phyloP scores from a whole-genome alignment of 2,113 vertebrate species.

The Pluvialis apricaria region DNA sequence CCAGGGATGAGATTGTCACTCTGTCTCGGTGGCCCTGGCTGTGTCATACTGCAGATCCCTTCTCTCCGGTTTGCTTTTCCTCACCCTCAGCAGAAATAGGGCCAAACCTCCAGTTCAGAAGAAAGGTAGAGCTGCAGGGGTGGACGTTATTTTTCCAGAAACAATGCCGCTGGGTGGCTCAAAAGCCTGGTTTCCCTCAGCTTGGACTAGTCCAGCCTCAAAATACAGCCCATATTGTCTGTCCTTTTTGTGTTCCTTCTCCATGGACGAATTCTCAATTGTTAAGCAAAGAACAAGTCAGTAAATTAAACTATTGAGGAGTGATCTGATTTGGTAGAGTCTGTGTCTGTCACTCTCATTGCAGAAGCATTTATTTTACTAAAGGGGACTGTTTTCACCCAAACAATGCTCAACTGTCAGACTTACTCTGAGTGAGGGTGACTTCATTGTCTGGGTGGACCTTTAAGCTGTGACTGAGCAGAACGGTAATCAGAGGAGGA shows the following conservation, averaged over 20 bases:
- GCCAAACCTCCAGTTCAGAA: neutral
- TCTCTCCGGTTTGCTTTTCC: neutral
- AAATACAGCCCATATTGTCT: neutral
- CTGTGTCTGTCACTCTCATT: neutral
- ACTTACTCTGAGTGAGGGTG: neutral
- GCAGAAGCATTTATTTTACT: neutral
- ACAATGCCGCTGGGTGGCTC: neutral
- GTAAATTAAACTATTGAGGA: constrained; percentile 38
- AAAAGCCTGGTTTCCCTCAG: neutral
- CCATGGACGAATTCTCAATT: neutral
- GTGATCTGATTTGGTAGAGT: neutral
- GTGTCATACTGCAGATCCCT: neutral
- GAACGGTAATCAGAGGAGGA: neutral
- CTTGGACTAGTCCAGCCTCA: neutral
- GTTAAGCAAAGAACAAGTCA: neutral
- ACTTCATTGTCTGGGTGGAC: neutral
- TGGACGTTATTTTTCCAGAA: neutral
- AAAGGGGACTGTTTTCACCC: neutral
- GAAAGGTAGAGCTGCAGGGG: neutral
- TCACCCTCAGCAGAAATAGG: neutral
- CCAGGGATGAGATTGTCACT: neutral
- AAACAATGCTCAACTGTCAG: neutral
- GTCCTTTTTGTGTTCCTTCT: neutral
- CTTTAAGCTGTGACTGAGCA: neutral
- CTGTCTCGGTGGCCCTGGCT: neutral